Conservation (phyloP, 2,113 vertebrate genomes). For the Cinclus mexicanus region DNA sequence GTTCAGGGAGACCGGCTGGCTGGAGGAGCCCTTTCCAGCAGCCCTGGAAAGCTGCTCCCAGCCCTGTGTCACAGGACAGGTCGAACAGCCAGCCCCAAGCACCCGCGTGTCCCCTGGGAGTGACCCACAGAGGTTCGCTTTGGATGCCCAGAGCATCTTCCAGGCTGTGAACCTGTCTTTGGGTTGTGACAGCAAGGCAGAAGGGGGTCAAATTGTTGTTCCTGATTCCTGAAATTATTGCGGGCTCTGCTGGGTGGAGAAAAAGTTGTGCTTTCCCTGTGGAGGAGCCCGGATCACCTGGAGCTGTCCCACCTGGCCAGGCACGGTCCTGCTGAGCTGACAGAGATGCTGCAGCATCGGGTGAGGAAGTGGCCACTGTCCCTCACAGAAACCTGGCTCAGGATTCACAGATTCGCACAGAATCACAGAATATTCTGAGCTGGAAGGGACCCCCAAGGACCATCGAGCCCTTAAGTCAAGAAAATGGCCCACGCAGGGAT, state of each 20-base stretch:
- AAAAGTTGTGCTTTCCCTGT: not conserved
- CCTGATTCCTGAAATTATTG: not conserved
- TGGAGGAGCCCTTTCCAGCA: not conserved
- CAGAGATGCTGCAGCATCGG: not conserved
- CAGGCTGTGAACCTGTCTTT: not conserved
- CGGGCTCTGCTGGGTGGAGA: not conserved
- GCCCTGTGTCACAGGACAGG: no score
- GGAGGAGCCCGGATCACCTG: not conserved
- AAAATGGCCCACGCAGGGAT: no score
- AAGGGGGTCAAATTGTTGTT: not conserved
- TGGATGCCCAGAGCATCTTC: not conserved
- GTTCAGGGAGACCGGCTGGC: not conserved
- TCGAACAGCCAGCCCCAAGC: not conserved
- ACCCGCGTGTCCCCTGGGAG: rapidly evolving
- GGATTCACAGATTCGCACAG: not conserved
- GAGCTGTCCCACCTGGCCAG: not conserved
- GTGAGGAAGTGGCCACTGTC: not conserved
- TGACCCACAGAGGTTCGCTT: not conserved
- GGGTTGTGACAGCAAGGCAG: not conserved
- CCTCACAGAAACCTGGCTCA: no score
- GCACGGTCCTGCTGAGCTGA: not conserved
- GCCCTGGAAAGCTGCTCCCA: not conserved
- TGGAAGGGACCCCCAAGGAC: not conserved
- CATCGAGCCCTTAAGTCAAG: not conserved
- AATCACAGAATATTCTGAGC: not conserved